Conservation (phyloP, 2,888 invertebrate species). For the Brachylomia viminalis region DNA sequence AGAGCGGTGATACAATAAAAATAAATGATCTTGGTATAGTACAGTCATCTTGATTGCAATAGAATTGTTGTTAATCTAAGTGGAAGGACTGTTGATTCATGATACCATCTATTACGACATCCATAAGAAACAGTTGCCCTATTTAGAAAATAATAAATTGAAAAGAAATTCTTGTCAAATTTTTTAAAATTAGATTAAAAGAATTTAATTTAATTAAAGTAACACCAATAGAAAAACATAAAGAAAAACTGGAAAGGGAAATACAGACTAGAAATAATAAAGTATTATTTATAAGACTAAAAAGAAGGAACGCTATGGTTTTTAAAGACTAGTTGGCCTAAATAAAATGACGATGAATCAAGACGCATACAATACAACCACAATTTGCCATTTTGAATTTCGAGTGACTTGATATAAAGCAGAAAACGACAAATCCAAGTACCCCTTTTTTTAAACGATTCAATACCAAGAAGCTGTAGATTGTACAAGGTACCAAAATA, state of each 20-base stretch:
- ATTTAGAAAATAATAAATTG: neutral
- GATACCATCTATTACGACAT: conserved; percentile 33
- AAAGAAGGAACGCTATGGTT: neutral
- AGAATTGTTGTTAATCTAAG: conserved; percentile 43
- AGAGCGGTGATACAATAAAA: conserved; percentile 49
- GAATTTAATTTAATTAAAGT: neutral
- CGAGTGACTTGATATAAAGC: neutral
- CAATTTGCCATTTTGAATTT: neutral
- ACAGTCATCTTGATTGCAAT: conserved; percentile 43
- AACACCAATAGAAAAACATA: neutral
- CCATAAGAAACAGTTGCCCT: conserved; percentile 3
- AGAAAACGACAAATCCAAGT: neutral
- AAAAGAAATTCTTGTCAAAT: neutral
- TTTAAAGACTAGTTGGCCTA: neutral
- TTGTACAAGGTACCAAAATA: neutral
- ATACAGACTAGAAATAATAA: neutral
- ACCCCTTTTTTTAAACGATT: neutral
- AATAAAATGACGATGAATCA: neutral
- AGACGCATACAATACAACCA: neutral
- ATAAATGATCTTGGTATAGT: conserved; percentile 17
- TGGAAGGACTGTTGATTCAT: conserved; percentile 9
- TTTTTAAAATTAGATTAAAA: neutral
- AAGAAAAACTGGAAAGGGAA: neutral
- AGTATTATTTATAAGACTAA: neutral
- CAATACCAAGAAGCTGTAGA: too few species aligned